Evolutionary conservation across 2,888 invertebrate species (phyloP), one percentile per base, ranked within the genome.

Genomic region (Pterobdella sp.): DNA sequence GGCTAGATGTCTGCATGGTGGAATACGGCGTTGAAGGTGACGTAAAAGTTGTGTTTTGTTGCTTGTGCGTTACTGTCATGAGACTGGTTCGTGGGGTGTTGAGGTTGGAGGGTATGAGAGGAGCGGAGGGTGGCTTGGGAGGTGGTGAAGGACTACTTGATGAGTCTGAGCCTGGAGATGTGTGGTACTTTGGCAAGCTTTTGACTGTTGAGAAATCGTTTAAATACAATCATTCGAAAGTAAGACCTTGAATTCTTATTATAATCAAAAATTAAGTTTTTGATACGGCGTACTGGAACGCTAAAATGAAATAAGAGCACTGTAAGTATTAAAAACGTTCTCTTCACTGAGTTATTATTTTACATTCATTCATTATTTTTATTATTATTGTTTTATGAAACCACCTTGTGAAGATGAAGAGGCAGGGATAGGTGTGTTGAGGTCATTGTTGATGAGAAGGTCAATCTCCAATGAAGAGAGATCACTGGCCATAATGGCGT

Each of bases 401-500:
- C n/a, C n/a, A n/a, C n/a, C n/a, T n/a, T n/a, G n/a, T n/a, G 52
- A 29, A 34, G 49, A 26, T 29, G 49, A 42, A 1, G 69, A 36
- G 42, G 42, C 10, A 14, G 42, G 42, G 26, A 26, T 22, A 3
- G 60, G 7, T 22, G 26, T 4, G 22, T 60, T 26, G 60, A 63
- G 31, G 22, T 49, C 31, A 36, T 71, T 71, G 37, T 71, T 34
- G 60, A 71, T 71, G 36, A 71, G 71, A n/a, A n/a, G 60, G 37
- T 71, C 71, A 14, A 71, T 71, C 35, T 71, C 71, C 18, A 63
- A 22, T 32, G 63, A 7, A 29, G 71, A 71, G n/a, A 71, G 63
- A 26, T 71, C 71, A 65, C 18, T n/a, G 26, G 71, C 60, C 71
- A 71, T 71, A 26, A 71, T 71, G 26, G 63, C 71, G 29, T 34